Conservation (phyloP, 2,888 invertebrate species). For the Herminia tarsipennalis region DNA sequence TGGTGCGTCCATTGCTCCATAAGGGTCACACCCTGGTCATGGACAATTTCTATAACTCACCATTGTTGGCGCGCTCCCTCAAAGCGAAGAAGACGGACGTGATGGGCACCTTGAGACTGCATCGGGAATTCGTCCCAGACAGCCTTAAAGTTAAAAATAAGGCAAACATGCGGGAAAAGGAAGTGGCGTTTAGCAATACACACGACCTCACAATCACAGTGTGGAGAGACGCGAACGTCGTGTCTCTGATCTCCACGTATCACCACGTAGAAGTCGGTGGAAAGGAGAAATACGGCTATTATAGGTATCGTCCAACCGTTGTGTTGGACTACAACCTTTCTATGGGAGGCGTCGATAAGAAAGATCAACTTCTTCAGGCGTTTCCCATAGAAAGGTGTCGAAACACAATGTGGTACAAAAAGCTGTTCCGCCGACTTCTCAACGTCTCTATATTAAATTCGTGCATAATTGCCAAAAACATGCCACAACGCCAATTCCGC, state of each 20-base stretch:
- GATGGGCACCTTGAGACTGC: conserved; percentile 35
- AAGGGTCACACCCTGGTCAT: conserved; percentile 39
- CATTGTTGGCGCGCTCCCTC: conserved; percentile 28
- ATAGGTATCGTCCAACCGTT: conserved; percentile 16
- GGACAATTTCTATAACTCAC: conserved; percentile 44
- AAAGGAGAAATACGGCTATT: conserved; percentile 7
- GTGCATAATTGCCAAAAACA: no score
- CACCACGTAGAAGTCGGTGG: conserved; percentile 1
- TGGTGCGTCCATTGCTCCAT: conserved; percentile 29
- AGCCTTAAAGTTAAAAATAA: conserved; percentile 21
- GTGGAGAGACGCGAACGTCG: conserved; percentile 23
- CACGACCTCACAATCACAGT: conserved; percentile 29
- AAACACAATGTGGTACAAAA: no score
- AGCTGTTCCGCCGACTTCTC: no score
- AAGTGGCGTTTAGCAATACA: conserved; percentile 29
- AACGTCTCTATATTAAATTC: no score
- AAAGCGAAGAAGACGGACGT: conserved; percentile 31
- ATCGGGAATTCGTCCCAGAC: conserved; percentile 37
- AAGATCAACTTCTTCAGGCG: no score
- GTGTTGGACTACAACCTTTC: conserved; percentile 26
- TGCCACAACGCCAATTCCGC: no score
- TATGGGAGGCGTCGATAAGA: conserved; percentile 5
- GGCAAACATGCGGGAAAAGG: conserved; percentile 21
- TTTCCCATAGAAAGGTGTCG: no score
- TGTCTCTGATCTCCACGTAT: neutral